A percentile compares a stretch with the other conserved stretches of the same genome.
phyloP scores from a whole-genome alignment of 2,797 vertebrate species.

The Eremophila alpestris region DNA sequence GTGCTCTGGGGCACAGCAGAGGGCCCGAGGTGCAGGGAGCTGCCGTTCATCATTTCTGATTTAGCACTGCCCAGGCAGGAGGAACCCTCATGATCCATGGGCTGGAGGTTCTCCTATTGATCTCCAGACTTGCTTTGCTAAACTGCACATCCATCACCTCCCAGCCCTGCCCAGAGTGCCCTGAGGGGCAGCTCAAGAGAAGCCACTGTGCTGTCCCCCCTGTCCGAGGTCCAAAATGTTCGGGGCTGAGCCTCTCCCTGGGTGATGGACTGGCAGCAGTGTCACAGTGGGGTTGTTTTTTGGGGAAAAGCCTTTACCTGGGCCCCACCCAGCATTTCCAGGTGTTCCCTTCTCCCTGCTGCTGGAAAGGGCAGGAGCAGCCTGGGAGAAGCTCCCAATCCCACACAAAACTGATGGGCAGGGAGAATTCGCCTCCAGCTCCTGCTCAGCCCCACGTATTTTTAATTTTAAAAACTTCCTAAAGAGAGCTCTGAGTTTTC shows the following conservation, averaged over 20 bases:
- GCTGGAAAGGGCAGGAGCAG: background rate
- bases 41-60: conserved; percentile 69
- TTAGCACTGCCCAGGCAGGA: conserved; percentile 56
- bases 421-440: background rate
- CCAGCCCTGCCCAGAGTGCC: background rate
- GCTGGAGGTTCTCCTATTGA: conserved; percentile 66
- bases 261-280: too few species aligned
- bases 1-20: background rate
- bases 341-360: background rate
- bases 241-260: too few species aligned
- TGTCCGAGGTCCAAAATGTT: background rate
- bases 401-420: background rate
- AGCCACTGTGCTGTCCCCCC: background rate
- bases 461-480: background rate
- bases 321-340: too few species aligned
- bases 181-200: background rate
- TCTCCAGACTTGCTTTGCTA: conserved; percentile 60
- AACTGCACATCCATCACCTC: conserved; percentile 71
- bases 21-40: conserved; percentile 19
- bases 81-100: conserved; percentile 62
- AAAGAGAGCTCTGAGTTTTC: background rate
- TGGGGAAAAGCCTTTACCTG: too few species aligned
- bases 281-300: too few species aligned
- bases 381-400: background rate
- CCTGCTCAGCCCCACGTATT: background rate